Conservation (phyloP, 2,888 invertebrate genomes). For the Alentia gelatinosa region DNA sequence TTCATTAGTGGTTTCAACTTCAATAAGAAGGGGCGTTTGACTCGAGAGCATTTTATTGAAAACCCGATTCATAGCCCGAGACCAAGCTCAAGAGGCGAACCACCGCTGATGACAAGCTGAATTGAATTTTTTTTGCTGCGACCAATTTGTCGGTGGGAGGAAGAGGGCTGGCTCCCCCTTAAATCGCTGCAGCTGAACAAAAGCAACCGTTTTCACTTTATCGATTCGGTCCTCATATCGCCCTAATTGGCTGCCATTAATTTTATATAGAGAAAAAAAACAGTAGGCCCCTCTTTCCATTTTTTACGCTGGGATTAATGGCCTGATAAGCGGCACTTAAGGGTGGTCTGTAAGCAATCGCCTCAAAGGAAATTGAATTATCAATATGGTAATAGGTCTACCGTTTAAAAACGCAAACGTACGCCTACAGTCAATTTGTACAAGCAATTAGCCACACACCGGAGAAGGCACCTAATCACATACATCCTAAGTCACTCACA, state of each 20-base stretch:
- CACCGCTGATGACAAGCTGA: background rate
- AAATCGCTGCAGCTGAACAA: background rate
- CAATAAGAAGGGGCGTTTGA: background rate
- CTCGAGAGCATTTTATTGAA: slow-evolving; percentile 7
- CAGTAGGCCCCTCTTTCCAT: background rate
- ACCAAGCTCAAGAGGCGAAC: background rate
- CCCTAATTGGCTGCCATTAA: slow-evolving; percentile 20
- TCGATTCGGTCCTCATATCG: slow-evolving; percentile 31
- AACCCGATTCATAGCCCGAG: background rate
- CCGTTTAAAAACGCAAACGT: background rate
- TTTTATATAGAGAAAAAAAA: slow-evolving; percentile 30
- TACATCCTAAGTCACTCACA: slow-evolving; percentile 51
- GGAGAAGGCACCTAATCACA: background rate
- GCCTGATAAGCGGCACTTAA: slow-evolving; percentile 44
- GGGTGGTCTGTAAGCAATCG: slow-evolving; percentile 15
- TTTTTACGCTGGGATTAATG: slow-evolving; percentile 43
- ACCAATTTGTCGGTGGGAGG: slow-evolving; percentile 4
- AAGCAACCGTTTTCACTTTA: slow-evolving; percentile 43
- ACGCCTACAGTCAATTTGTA: slow-evolving; percentile 14
- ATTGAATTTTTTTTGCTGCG: slow-evolving; percentile 4
- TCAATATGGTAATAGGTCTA: slow-evolving; percentile 34
- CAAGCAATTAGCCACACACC: background rate
- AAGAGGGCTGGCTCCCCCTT: background rate
- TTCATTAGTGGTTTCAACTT: slow-evolving; percentile 45
- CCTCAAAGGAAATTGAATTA: slow-evolving; percentile 52